Evolutionary conservation across 2,888 invertebrate genomes (phyloP), one percentile per base, ranked within the genome.

Genomic region (Priocnemis perturbator): DNA sequence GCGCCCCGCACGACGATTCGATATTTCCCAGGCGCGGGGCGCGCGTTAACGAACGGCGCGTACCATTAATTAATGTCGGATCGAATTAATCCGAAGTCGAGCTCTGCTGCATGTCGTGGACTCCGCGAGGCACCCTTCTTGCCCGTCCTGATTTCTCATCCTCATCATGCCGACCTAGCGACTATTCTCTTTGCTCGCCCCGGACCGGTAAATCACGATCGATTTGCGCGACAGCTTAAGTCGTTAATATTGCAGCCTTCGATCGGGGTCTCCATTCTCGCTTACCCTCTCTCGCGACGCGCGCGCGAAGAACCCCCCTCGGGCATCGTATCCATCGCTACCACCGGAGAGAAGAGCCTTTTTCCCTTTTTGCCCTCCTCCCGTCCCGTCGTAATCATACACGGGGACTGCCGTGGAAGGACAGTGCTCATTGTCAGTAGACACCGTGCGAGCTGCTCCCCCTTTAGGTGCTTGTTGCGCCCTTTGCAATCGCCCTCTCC

Each of bases 391-490:
- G 71, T 76, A 77, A 77, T 76, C 77, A 71, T 57, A 64, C 76
- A 64, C 60, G 52, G 17, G 60, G 70, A 60, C 60, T 30, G 57
- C 26, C 47, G 64, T 62, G 68, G 19, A 60, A 73, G 67, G 67
- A 67, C 64, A 60, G 64, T 45, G 58, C 68, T 76, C 71, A 78
- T 76, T 78, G 76, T 76, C 76, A 68, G 76, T 71, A 73, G 76
- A 76, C 76, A 67, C 69, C 74, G 67, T 17, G 50, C 17, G 3
- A 47, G n/a, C n/a, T n/a, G 17, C 69, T 67, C 66, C 73, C 76
- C 64, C 50, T 53, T 63, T 53, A 62, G 70, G 64, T 66, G 74
- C 73, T 76, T 76, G 67, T 75, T 73, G 70, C 67, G 67, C 73
- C 73, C 76, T 70, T 75, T 70, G 67, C 69, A 62, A 62, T 55